Percentiles rank a stretch among this genome's conserved stretches.
These are phyloP conservation scores for Spheniscus humboldti DNA, from an alignment of 2,797 vertebrate genomes.

Conservation along the genomic window DNA sequence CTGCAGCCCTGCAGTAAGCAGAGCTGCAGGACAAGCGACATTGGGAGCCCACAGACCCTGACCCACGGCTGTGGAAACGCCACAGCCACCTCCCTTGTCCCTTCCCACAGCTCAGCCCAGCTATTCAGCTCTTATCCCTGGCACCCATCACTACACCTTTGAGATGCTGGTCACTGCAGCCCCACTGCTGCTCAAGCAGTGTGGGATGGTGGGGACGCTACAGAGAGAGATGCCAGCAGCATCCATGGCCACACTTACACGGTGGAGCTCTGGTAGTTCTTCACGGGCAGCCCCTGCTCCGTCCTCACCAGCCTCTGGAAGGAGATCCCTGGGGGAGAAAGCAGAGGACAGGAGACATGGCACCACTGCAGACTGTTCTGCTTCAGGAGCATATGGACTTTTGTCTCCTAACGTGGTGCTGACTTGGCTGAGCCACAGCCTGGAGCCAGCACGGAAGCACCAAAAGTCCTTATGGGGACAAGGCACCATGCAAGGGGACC, in stretches of 20 bases:
- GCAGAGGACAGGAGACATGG: not conserved
- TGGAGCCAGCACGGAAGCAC: rapidly evolving
- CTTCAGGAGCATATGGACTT: not conserved
- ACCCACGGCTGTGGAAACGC: not conserved
- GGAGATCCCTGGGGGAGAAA: constrained; percentile 82
- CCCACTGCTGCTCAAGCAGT: not conserved
- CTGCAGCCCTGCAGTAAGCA: not conserved
- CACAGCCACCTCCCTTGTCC: not conserved
- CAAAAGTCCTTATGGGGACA: not conserved
- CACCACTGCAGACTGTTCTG: not conserved
- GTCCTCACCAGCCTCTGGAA: constrained; percentile 92
- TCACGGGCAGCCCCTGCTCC: constrained; percentile 84
- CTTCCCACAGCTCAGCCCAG: not conserved
- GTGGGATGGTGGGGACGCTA: rapidly evolving
- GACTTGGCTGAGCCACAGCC: not conserved
- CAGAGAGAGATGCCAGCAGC: not conserved
- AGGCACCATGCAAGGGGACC: rapidly evolving
- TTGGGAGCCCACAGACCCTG: not conserved
- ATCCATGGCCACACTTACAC: constrained; percentile 76
- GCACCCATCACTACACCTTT: not conserved
- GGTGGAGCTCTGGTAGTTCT: constrained; percentile 78
- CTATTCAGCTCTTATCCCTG: not conserved
- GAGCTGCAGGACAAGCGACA: rapidly evolving
- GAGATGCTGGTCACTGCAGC: not conserved
- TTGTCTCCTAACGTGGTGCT: rapidly evolving